These are phyloP conservation scores for Microplitis manilae DNA, from an alignment of 2,888 invertebrate species.

Conservation along the genomic window DNA sequence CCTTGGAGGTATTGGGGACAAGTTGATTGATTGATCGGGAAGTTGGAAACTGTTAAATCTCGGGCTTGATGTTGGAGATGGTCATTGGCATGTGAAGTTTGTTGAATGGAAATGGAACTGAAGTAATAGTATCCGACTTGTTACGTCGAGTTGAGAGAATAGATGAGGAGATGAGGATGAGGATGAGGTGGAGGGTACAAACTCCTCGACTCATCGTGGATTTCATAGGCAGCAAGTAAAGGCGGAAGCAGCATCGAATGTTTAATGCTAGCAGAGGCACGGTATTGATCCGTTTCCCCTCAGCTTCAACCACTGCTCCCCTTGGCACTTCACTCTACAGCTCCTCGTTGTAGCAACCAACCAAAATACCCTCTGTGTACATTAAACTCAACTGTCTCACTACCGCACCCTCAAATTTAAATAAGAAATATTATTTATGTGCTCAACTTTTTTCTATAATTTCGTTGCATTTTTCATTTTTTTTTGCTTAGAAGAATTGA, in stretches of 20 bases:
- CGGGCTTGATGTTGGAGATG: neutral
- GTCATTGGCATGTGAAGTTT: neutral
- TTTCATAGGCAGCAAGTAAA: conserved; percentile 35
- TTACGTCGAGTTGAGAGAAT: neutral
- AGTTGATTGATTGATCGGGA: no score
- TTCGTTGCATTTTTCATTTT: no score
- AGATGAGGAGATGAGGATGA: neutral
- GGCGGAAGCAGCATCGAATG: conserved; percentile 57
- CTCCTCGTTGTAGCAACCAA: neutral
- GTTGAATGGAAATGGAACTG: neutral
- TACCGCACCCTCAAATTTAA: neutral
- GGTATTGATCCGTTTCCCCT: conserved; percentile 71
- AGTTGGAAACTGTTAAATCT: no score
- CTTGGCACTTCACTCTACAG: conserved; percentile 44
- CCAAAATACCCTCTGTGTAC: neutral
- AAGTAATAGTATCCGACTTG: neutral
- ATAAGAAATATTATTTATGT: neutral
- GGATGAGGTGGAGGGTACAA: neutral
- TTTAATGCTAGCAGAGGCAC: conserved; percentile 54
- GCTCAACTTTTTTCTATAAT: no score
- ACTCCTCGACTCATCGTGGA: conserved; percentile 1
- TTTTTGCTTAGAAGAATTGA: neutral
- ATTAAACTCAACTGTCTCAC: neutral
- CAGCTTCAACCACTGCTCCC: conserved; percentile 40
- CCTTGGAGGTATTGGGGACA: no score